Evolutionary conservation across 2,888 invertebrate genomes (phyloP), one percentile per base, ranked within the genome.

Genomic region (Peribatodes rhomboidaria): DNA sequence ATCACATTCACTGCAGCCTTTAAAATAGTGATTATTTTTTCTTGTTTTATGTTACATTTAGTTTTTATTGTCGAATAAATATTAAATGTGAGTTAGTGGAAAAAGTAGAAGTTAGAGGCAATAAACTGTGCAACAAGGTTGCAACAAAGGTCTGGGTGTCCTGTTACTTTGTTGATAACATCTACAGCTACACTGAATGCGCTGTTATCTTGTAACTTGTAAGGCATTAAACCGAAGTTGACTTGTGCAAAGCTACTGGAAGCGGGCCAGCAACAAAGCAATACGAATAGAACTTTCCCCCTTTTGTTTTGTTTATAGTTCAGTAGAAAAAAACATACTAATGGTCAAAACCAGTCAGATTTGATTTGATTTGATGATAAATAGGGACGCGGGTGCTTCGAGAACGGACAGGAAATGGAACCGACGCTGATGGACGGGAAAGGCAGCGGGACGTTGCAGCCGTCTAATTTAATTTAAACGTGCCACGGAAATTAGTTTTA

Each of bases 111-210:
- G 6, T 4, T 27, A n/a, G n/a, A 20, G 22, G 11, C 31, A 35
- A 18, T 14, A 27, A 1, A 27, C 13, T 27, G 14, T 16, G 11
- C 11, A 20, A 11, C 6, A 3, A 22, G 39, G 4, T 52, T 20
- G 13, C 39, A 22, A 22, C 14, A 20, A 22, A 53, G 52, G 52
- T 39, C 22, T 20, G 39, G 9, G 31, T 22, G 37, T 53, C 37
- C 37, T 53, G 37, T 37, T 53, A 53, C 52, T 53, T 53, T 39
- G 52, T 4, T 8, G 39, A 39, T 53, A 53, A n/a, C 52, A 53
- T 53, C 52, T 53, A 39, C 35, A 27, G 27, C 52, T 53, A 39
- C 35, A 27, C 31, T 57, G 18, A 35, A 39, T 13, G 13, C 13
- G 13, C 52, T 16, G 20, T 10, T 37, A 9, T 16, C 2, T 37